A percentile compares a stretch with the other conserved stretches of the same genome.
phyloP scores from a whole-genome alignment of 2,888 invertebrate species.

The Deroplatys truncata region DNA sequence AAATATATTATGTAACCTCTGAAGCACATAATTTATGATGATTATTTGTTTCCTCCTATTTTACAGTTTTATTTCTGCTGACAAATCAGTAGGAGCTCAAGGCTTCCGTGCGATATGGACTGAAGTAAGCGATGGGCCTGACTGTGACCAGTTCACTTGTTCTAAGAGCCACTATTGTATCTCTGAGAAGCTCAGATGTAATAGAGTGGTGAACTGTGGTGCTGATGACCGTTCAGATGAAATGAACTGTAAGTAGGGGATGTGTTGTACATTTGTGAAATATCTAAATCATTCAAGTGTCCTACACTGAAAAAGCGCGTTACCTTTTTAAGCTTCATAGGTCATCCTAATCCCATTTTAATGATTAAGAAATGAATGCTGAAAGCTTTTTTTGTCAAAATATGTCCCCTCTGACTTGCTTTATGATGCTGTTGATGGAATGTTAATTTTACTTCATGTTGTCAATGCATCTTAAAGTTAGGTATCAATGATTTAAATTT shows the following conservation, averaged over 20 bases:
- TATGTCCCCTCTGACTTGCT: not conserved
- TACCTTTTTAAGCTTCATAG: not conserved
- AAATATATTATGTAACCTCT: too few relatives aligned
- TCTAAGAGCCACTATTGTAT: conserved; percentile 72
- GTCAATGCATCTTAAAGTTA: too few relatives aligned
- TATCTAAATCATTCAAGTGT: not conserved
- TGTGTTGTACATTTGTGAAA: not conserved
- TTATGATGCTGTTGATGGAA: too few relatives aligned
- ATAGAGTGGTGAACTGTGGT: conserved; percentile 82
- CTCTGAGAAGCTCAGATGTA: conserved; percentile 69
- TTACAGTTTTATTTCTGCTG: conserved; percentile 87
- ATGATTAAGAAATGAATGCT: not conserved
- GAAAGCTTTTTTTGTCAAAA: not conserved
- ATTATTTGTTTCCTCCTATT: not conserved
- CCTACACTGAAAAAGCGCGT: not conserved
- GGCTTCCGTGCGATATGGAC: conserved; percentile 96
- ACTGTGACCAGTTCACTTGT: conserved; percentile 69
- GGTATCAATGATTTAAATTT: too few relatives aligned
- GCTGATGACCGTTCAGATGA: conserved; percentile 69
- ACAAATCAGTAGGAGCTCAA: conserved; percentile 89
- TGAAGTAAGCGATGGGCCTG: conserved; percentile 65
- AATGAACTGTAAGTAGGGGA: conserved; percentile 67
- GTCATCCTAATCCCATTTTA: not conserved
- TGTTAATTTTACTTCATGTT: too few relatives aligned
- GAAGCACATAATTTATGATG: too few relatives aligned